Evolutionary conservation across 2,888 invertebrate genomes (phyloP), one percentile per base, ranked within the genome.

Genomic region (Carterocephalus palaemon): DNA sequence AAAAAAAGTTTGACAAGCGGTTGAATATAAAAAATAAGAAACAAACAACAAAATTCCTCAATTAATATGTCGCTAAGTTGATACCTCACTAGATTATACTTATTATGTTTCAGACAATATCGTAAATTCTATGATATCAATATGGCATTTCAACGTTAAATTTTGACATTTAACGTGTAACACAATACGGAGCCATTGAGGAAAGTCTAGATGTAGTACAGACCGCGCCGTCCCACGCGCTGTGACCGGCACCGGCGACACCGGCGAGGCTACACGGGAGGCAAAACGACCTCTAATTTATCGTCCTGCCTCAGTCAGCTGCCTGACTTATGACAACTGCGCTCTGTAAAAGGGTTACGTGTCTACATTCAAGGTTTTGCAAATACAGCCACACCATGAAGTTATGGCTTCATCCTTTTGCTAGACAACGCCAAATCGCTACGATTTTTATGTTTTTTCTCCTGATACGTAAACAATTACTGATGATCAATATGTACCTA

Each of bases 311-410:
- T 60, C 65, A 61, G 59, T 64, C 67, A 63, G 59, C 65, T 57
- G 59, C 55, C 59, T 71, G 72, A 74, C 69, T 71, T 74, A 72
- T 64, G 67, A 67, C 64, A 61, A 66, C 62, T 54, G 52, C 54
- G 51, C 57, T 47, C 57, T 53, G 52, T 58, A n/a, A n/a, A n/a
- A n/a, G n/a, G n/a, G 56, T 61, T 64, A 60, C 54, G 56, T 58
- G 52, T 57, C 57, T 52, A 53, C 52, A 56, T 53, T 54, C 58
- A 54, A 55, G 56, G 56, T 52, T 51, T 52, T 42, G 45, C 38
- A 46, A n/a, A 34, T 19, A 50, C 54, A 48, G 52, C 49, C 45
- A 47, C 46, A 46, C 42, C 10, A 17, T 23, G 41, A 36, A 28
- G 9, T 22, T n/a, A 42, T 42, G 28, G 28, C 33, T 50, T 43